phyloP scores from a whole-genome alignment of 2,113 vertebrate genomes.

The Aldabrachelys gigantea region DNA sequence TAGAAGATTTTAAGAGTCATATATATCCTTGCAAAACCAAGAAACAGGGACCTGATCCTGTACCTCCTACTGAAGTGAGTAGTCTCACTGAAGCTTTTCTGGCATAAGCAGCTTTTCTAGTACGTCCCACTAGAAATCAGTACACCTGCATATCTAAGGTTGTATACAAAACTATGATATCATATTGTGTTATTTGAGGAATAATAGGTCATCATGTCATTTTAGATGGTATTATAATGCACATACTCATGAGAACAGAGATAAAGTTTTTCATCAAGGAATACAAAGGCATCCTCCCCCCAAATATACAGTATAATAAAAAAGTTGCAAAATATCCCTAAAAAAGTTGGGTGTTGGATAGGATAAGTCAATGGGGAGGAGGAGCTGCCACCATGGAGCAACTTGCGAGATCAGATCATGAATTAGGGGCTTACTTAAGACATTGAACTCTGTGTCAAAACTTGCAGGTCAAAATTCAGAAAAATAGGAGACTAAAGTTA shows the following conservation, averaged over 20 bases:
- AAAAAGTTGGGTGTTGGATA: not conserved
- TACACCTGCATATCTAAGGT: not conserved
- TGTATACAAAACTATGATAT: not conserved
- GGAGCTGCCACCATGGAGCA: not conserved
- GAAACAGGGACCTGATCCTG: not conserved
- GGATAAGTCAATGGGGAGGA: too few species aligned
- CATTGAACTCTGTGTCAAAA: not conserved
- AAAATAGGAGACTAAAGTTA: not conserved
- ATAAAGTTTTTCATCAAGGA: not conserved
- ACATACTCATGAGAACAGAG: not conserved
- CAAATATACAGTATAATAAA: not conserved
- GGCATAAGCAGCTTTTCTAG: not conserved
- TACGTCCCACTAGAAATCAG: not conserved
- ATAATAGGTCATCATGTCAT: not conserved
- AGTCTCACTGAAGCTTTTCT: not conserved
- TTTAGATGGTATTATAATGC: not conserved
- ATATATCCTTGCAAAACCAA: not conserved
- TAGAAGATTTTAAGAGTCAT: rapidly evolving
- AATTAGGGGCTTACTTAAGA: not conserved
- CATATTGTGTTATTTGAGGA: rapidly evolving
- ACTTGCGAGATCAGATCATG: not conserved
- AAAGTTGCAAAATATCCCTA: not conserved
- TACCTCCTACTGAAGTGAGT: not conserved
- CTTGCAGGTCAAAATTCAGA: not conserved
- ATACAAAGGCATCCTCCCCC: not conserved